Evolutionary conservation across 2,797 vertebrate genomes (phyloP).

Genomic region (Perodicticus potto): DNA sequence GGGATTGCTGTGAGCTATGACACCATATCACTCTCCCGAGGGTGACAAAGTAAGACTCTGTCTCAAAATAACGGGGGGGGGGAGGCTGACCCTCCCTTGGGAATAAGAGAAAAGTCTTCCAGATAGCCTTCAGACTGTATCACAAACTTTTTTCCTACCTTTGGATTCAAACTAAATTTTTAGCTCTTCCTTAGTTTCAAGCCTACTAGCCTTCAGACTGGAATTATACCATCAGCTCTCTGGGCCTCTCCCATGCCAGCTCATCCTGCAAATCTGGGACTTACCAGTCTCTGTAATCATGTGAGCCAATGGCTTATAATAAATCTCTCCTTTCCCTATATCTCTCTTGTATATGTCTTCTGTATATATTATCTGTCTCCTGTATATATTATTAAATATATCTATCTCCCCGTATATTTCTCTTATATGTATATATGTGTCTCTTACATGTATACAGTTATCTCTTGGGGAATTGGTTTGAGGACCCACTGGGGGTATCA

Average conservation of each 20-base stretch:
- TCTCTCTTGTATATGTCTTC: background rate
- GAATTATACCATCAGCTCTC: background rate
- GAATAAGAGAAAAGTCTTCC: background rate
- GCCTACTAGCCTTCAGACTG: background rate
- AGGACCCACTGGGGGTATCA: background rate
- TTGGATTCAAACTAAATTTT: background rate
- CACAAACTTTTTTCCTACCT: background rate
- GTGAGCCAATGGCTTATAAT: background rate
- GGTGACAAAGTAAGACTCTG: too few relatives aligned
- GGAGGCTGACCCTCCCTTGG: background rate
- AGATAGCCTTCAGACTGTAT: background rate
- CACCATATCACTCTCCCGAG: too few relatives aligned
- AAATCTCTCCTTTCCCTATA: background rate
- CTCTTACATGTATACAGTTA: background rate
- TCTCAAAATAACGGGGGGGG: too few relatives aligned
- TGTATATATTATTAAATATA: background rate
- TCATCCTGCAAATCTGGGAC: background rate
- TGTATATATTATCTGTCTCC: background rate
- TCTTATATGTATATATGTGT: background rate
- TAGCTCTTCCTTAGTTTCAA: background rate
- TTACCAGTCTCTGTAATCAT: background rate
- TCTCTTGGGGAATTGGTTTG: background rate
- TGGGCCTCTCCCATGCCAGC: background rate
- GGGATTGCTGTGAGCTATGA: too few relatives aligned
- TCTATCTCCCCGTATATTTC: background rate